These are phyloP conservation scores for Dicranocentrus wangi DNA, from an alignment of 2,888 invertebrate genomes.

Conservation along the genomic window DNA sequence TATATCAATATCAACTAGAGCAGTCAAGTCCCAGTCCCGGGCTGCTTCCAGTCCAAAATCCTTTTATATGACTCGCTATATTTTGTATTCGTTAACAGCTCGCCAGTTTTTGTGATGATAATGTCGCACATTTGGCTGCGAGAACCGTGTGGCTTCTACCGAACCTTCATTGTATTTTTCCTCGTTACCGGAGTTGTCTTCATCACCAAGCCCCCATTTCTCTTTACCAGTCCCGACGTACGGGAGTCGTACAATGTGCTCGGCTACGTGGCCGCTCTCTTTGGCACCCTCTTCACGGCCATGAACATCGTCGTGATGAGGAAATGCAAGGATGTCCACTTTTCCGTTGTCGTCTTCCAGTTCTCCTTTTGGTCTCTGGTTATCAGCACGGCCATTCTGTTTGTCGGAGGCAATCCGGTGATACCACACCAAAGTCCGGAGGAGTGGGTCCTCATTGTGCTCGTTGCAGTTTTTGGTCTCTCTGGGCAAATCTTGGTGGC, in stretches of 20 bases:
- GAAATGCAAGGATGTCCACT: slow-evolving; percentile 76
- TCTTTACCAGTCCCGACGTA: slow-evolving; percentile 74
- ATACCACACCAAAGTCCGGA: slow-evolving; percentile 56
- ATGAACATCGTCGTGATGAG: slow-evolving; percentile 77
- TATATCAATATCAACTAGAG: neutral
- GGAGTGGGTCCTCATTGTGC: slow-evolving; percentile 70
- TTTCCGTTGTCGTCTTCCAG: slow-evolving; percentile 76
- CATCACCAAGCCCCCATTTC: slow-evolving; percentile 76
- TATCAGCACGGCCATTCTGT: slow-evolving; percentile 74
- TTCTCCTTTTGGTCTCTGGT: slow-evolving; percentile 75
- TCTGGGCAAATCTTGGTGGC: slow-evolving; percentile 76
- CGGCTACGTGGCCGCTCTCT: slow-evolving; percentile 76
- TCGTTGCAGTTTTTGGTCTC: slow-evolving; percentile 75
- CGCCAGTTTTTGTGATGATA: slow-evolving; percentile 76
- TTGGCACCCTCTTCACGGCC: slow-evolving; percentile 76
- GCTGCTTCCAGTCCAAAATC: too few relatives aligned
- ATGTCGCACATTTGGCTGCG: slow-evolving; percentile 76
- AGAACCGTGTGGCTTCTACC: slow-evolving; percentile 76
- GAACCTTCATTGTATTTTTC: slow-evolving; percentile 75
- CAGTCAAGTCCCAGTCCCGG: slow-evolving; percentile 8
- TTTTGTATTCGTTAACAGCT: slow-evolving; percentile 73
- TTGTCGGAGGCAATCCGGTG: slow-evolving; percentile 70
- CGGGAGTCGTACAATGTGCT: slow-evolving; percentile 75
- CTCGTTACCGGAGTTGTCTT: slow-evolving; percentile 76
- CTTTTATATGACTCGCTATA: too few relatives aligned